A percentile compares a stretch with the other conserved stretches of the same genome.
These are phyloP conservation scores for Cristatella mucedo DNA, from an alignment of 2,888 invertebrate genomes.

Conservation along the genomic window DNA sequence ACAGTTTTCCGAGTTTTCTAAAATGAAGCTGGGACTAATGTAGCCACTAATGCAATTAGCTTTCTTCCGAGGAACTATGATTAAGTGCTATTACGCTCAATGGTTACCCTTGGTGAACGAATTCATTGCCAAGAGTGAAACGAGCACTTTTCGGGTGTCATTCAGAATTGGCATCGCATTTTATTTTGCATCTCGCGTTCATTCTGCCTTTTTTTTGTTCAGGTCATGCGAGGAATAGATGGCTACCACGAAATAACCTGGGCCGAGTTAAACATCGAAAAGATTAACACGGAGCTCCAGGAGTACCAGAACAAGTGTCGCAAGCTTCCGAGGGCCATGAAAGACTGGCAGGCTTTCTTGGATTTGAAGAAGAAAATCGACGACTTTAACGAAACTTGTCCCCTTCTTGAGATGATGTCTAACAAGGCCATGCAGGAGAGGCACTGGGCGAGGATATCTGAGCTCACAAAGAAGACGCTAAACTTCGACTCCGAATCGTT, in stretches of 20 bases:
- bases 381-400: conserved; percentile 73
- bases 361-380: conserved; percentile 74
- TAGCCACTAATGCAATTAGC: too few relatives aligned
- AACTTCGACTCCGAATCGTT: conserved; percentile 65
- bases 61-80: too few relatives aligned
- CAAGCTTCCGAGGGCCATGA: conserved; percentile 64
- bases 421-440: conserved; percentile 67
- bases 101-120: too few relatives aligned
- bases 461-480: conserved; percentile 47
- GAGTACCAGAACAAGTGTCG: conserved; percentile 47
- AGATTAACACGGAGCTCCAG: conserved; percentile 28
- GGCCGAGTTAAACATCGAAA: conserved; percentile 36
- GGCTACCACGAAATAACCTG: conserved; percentile 35
- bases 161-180: too few relatives aligned
- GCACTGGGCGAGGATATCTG: conserved; percentile 55
- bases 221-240: conserved; percentile 30
- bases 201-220: too few relatives aligned
- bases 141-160: too few relatives aligned
- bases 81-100: too few relatives aligned
- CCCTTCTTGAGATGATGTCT: conserved; percentile 68
- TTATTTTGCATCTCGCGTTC: too few relatives aligned
- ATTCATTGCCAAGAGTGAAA: too few relatives aligned
- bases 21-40: too few relatives aligned
- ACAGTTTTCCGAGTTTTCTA: too few relatives aligned
- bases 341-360: conserved; percentile 70